Conservation (phyloP, 1,140 invertebrate species). For the Polypedilum vanderplanki region DNA sequence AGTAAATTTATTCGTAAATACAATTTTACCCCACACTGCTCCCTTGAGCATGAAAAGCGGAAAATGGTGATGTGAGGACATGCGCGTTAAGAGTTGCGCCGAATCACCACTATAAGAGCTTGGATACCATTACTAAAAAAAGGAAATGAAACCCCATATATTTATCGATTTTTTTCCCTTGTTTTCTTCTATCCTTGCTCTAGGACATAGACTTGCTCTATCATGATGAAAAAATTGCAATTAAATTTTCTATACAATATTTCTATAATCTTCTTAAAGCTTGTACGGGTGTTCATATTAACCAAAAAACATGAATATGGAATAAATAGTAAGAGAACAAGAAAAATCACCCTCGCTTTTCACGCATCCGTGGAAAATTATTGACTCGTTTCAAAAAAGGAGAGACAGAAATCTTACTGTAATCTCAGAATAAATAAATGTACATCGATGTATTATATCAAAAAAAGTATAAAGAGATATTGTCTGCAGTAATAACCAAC, state of each 20-base stretch:
- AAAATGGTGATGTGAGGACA: conserved; percentile 17
- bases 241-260: background rate
- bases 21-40: conserved; percentile 8
- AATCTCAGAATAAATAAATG: background rate
- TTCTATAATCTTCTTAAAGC: background rate
- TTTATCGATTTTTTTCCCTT: conserved; percentile 26
- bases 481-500: conserved; percentile 6
- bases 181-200: background rate
- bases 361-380: conserved; percentile 20
- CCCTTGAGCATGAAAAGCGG: background rate
- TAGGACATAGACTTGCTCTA: background rate
- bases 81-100: background rate
- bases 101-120: background rate
- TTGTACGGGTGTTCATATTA: no score
- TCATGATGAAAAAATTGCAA: background rate
- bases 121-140: conserved; percentile 6
- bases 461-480: no score
- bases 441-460: background rate
- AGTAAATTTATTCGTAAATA: conserved; percentile 23
- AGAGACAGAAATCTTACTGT: background rate
- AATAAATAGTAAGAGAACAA: background rate
- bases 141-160: background rate
- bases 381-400: background rate
- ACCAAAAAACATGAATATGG: no score
- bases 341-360: conserved; percentile 22